Evolutionary conservation across 1,140 invertebrate species (phyloP).

Genomic region (Sinonovacula constricta): DNA sequence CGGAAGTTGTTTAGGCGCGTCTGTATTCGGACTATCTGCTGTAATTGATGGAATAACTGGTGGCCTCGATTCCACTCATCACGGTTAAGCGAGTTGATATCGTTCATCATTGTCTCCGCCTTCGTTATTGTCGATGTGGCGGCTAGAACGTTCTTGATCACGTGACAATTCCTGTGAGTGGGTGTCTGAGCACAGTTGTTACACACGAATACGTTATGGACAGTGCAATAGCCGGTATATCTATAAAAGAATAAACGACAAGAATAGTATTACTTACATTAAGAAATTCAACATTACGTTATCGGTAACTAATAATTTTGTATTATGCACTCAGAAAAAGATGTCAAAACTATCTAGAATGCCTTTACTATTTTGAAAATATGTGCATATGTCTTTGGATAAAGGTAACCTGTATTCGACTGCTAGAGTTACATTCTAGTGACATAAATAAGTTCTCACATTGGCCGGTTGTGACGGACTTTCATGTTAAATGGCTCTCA

Average conservation of each 20-base stretch:
- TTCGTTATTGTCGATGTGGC: constrained; percentile 33
- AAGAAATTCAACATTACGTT: background rate
- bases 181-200: constrained; percentile 22
- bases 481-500: no score
- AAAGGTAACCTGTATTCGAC: no score
- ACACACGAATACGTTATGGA: constrained; percentile 35
- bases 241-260: background rate
- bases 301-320: background rate
- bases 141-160: constrained; percentile 26
- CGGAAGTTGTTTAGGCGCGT: constrained; percentile 18
- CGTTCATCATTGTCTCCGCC: constrained; percentile 40
- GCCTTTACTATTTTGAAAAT: background rate
- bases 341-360: background rate
- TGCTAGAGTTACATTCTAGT: no score
- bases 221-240: constrained; percentile 30
- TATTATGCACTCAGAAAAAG: background rate
- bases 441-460: no score
- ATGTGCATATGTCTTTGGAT: no score
- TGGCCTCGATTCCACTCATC: constrained; percentile 37
- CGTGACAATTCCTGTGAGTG: constrained; percentile 24
- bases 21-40: constrained; percentile 38
- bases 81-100: constrained; percentile 34
- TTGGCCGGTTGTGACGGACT: no score
- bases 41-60: constrained; percentile 27
- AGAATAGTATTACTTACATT: background rate